Percentiles rank a stretch among this genome's conserved stretches.
phyloP scores from a whole-genome alignment of 2,797 vertebrate species.

The Mareca penelope region DNA sequence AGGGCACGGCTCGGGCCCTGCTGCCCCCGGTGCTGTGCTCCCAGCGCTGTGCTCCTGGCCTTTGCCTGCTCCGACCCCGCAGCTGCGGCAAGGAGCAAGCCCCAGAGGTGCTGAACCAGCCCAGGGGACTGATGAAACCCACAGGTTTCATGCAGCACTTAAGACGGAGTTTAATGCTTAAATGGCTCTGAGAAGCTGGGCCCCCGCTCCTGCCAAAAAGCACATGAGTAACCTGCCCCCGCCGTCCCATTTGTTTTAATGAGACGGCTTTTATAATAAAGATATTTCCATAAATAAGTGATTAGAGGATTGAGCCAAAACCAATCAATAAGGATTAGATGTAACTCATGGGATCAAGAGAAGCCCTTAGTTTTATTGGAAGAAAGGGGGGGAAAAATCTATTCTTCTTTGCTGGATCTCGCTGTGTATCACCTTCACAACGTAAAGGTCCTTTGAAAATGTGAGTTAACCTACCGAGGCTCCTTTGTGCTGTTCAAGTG shows the following conservation, averaged over 20 bases:
- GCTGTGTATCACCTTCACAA: neutral
- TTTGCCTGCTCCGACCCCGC: neutral
- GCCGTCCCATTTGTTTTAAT: neutral
- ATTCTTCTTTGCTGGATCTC: neutral
- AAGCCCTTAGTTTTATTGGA: neutral
- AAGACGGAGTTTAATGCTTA: neutral
- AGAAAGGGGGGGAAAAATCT: neutral
- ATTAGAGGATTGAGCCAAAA: neutral
- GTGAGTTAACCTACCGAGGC: neutral
- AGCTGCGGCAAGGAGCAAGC: neutral
- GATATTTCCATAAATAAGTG: neutral
- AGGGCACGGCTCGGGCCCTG: neutral
- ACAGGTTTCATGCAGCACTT: neutral
- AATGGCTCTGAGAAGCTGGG: neutral
- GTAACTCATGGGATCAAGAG: neutral
- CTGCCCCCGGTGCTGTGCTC: neutral
- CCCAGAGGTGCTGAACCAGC: fast-evolving
- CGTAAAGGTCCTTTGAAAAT: neutral
- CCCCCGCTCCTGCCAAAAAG: neutral
- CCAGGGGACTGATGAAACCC: neutral
- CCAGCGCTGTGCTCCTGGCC: neutral
- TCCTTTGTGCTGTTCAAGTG: neutral
- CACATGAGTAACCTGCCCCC: neutral
- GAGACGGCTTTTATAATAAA: neutral
- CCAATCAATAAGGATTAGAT: neutral